phyloP scores from a whole-genome alignment of 2,888 invertebrate genomes.

The Sinopyrophorus schimmeli region DNA sequence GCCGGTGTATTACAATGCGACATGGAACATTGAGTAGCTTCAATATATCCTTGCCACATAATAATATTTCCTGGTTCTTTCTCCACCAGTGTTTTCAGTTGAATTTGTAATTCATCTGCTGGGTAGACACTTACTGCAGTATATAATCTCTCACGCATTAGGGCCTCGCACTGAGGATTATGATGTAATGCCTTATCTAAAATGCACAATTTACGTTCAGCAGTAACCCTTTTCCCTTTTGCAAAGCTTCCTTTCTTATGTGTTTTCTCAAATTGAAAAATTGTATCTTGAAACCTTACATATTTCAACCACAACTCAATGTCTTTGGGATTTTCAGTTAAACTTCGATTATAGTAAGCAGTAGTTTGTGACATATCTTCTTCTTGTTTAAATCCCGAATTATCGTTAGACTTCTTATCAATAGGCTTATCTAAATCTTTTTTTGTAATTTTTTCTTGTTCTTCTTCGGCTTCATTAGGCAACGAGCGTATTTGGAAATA shows the following conservation, averaged over 20 bases:
- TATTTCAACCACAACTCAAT: slow-evolving; percentile 64
- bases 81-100: slow-evolving; percentile 56
- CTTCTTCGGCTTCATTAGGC: slow-evolving; percentile 36
- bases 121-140: slow-evolving; percentile 60
- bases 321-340: slow-evolving; percentile 58
- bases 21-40: slow-evolving; percentile 61
- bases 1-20: slow-evolving; percentile 64
- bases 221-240: slow-evolving; percentile 52
- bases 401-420: slow-evolving; percentile 20
- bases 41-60: slow-evolving; percentile 60
- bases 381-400: slow-evolving; percentile 52
- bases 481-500: slow-evolving; percentile 42
- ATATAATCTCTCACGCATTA: slow-evolving; percentile 58
- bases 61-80: slow-evolving; percentile 57
- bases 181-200: slow-evolving; percentile 63
- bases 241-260: slow-evolving; percentile 54
- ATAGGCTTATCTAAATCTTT: slow-evolving; percentile 29
- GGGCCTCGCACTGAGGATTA: slow-evolving; percentile 59
- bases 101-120: slow-evolving; percentile 61
- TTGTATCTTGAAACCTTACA: slow-evolving; percentile 60
- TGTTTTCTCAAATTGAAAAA: slow-evolving; percentile 55
- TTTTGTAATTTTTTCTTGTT: slow-evolving; percentile 40
- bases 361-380: slow-evolving; percentile 58
- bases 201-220: slow-evolving; percentile 64
- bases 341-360: slow-evolving; percentile 59